phyloP scores from a whole-genome alignment of 2,113 vertebrate genomes.

The Struthio camelus region DNA sequence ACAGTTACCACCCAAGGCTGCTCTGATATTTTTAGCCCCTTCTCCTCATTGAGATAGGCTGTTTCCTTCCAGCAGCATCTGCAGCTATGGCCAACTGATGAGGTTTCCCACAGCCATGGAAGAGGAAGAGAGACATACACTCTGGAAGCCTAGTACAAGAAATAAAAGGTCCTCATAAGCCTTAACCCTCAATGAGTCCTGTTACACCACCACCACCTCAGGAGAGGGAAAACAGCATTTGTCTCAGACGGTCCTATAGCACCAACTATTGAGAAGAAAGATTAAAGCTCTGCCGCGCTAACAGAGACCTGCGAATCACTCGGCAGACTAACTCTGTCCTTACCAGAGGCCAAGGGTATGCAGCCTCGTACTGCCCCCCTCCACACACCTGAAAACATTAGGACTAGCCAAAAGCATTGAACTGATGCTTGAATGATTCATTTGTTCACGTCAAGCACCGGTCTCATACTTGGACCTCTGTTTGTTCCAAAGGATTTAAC shows the following conservation, averaged over 20 bases:
- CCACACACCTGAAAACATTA: neutral
- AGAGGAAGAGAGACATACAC: neutral
- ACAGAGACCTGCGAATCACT: neutral
- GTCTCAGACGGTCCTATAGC: neutral
- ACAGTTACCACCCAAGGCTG: neutral
- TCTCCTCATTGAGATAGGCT: neutral
- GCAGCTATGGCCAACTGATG: neutral
- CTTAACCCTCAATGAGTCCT: neutral
- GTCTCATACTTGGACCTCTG: neutral
- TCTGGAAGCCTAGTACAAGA: neutral
- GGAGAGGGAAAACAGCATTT: neutral
- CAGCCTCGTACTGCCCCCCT: too few species aligned
- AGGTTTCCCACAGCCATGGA: neutral
- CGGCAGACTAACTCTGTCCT: neutral
- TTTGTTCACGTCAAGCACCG: too few species aligned
- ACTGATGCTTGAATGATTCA: too few species aligned
- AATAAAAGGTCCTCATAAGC: neutral
- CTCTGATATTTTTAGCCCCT: slow-evolving; percentile 12
- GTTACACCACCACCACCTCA: neutral
- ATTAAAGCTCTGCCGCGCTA: neutral
- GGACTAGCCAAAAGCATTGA: neutral
- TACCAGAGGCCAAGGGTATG: neutral
- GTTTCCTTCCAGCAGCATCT: slow-evolving; percentile 18
- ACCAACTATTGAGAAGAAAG: neutral
- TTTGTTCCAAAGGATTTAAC: neutral